Evolutionary conservation across 2,888 invertebrate species (phyloP), one percentile per base, ranked within the genome.

Genomic region (Pecten maximus): DNA sequence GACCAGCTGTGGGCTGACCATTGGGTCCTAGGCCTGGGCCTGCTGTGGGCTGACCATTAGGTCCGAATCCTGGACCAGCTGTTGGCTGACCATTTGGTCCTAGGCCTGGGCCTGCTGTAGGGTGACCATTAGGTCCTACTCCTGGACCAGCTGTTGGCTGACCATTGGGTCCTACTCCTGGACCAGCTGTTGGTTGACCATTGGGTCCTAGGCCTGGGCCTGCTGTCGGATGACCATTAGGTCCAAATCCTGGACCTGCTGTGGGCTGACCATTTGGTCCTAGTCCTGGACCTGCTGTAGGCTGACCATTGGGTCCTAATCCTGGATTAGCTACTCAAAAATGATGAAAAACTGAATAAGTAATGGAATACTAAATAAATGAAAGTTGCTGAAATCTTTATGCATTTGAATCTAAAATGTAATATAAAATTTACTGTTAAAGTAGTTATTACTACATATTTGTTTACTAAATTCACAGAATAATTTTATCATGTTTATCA

Each of bases 131-230:
- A 28, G 60, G 60, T 60, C 60, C 60, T 60, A 60, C 2, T 60
- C 60, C 60, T 60, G 60, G 60, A 28, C 60, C 60, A 60, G 60
- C 60, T 60, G 60, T 60, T 35, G 91, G 90, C 23, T 54, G 50
- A 10, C 89, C 90, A 28, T 91, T 89, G 2, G 87, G 60, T 60
- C n/a, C 40, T 39, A 44, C 3, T 74, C 44, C 60, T 91, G 88
- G 60, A 74, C 44, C 87, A 35, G 88, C 48, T 60, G 74, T 60
- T 40, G 87, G 74, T 16, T 50, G 50, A 50, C 50, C 50, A 50
- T 50, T 50, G 19, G 50, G 50, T 50, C 50, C 50, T 16, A 16
- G 16, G 8, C 50, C 50, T 50, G 50, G 50, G 16, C 50, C 19
- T 2, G 50, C 50, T 50, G 50, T 50, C 2, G 50, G 50, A 8